Evolutionary conservation across 2,797 vertebrate genomes (phyloP).

Genomic region (Diglossa cyanea): DNA sequence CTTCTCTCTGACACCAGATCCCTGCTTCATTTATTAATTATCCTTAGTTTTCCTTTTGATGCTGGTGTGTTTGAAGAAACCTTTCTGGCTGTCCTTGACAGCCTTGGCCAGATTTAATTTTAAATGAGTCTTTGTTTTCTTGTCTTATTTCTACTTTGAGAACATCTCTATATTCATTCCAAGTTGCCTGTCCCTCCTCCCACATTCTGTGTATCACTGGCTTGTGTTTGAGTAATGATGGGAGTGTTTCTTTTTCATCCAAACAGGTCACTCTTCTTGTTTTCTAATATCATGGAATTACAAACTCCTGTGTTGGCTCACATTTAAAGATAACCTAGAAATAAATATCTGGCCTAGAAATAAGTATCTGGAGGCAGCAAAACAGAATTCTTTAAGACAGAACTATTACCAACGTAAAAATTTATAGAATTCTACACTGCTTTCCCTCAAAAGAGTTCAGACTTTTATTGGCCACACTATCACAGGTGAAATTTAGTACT

Average conservation of each 20-base stretch:
- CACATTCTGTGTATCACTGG: not conserved
- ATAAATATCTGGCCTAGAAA: not conserved
- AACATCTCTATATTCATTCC: accelerated
- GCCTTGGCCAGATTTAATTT: not conserved
- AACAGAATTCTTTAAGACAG: not conserved
- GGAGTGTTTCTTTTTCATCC: not conserved
- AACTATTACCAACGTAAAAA: not conserved
- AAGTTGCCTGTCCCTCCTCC: not conserved
- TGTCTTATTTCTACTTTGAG: not conserved
- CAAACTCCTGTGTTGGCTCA: not conserved
- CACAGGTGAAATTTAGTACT: not conserved
- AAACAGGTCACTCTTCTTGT: not conserved
- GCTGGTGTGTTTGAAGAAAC: not conserved
- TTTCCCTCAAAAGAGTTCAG: not conserved
- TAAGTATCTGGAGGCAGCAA: not conserved
- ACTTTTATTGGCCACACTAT: not conserved
- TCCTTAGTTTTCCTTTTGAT: not conserved
- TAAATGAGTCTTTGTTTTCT: not conserved
- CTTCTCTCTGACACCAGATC: not conserved
- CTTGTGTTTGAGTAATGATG: too few species aligned
- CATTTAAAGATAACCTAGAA: not conserved
- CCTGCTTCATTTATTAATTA: not conserved
- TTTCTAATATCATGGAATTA: not conserved
- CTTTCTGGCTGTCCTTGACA: not conserved
- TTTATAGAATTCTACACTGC: not conserved